Base-by-base conservation (phyloP, 2,888 invertebrate genomes). In the Unio pictorum region DNA sequence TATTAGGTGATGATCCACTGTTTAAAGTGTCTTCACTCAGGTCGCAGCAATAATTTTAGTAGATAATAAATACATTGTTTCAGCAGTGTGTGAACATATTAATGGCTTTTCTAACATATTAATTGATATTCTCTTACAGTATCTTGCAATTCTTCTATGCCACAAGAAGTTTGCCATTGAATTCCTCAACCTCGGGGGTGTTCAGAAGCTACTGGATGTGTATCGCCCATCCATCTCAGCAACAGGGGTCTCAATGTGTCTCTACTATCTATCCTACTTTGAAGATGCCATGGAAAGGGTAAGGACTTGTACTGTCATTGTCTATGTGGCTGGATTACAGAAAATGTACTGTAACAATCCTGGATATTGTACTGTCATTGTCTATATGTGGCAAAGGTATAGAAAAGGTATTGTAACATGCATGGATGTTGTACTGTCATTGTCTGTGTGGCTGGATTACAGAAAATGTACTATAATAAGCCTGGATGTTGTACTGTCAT, bases 101-200 rank as follows among this genome's bases (percentile, higher is more conserved):
- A 23, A 17, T 59, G 59, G 30, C 30, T 15, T 61, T 61, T 28
- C 26, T 61, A 17, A 28, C 61, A n/a, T 11, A 26, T 65, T 30
- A 0, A 54, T 6, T 45, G 45, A 45, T 18, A 15, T 61, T 70
- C 5, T 66, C 17, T 78, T 76, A 28, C 81, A 97, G 91, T 99
- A 98, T 91, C 92, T 99, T 28, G 95, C 98, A 0, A 95, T 98
- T 0, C 91, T 99, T 74, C 92, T 99, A 20, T 98, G 98, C 88
- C 99, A 99, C 90, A 99, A 99, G 91, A 98, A 98, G 90, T 98
- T 99, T 91, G 96, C 97, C 0, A 94, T 98, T 55, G 98, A 99
- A 89, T 99, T 99, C 90, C 94, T 99, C 65, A 93, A 95, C 71
- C 93, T 94, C 88, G 95, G 95, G 54, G 99, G 98, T 0, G 90